phyloP scores from a whole-genome alignment of 2,888 invertebrate species.

The Gonocerus acuteangulatus region DNA sequence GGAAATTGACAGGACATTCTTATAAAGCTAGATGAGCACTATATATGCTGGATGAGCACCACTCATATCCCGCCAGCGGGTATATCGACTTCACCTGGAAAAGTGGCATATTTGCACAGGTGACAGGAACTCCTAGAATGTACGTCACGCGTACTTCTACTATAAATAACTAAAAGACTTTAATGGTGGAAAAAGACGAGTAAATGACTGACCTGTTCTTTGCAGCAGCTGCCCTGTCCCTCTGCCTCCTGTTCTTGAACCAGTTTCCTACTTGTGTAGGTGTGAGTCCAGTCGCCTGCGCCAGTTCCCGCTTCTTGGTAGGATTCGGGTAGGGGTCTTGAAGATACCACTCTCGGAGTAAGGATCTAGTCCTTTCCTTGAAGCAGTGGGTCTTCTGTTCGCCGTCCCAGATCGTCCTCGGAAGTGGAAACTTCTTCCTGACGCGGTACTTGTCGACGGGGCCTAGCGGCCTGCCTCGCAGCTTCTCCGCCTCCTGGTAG shows the following conservation, averaged over 20 bases:
- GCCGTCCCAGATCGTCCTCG: conserved; percentile 89
- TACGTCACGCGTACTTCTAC: too few species aligned
- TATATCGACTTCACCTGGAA: too few species aligned
- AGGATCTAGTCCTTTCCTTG: conserved; percentile 88
- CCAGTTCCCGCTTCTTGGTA: conserved; percentile 83
- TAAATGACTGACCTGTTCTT: conserved; percentile 80
- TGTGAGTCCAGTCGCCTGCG: conserved; percentile 81
- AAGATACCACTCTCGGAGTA: conserved; percentile 95
- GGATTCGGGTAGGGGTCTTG: conserved; percentile 96
- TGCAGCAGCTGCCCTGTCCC: conserved; percentile 85
- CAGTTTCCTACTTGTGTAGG: conserved; percentile 91
- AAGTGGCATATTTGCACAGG: too few species aligned
- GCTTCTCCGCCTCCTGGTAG: conserved; percentile 85
- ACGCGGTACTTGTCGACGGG: conserved; percentile 91
- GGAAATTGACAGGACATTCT: too few species aligned
- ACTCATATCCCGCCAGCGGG: too few species aligned
- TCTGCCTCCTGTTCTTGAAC: conserved; percentile 83
- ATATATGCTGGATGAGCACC: too few species aligned
- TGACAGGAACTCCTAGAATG: too few species aligned
- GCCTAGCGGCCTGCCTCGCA: conserved; percentile 80
- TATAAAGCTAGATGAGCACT: too few species aligned
- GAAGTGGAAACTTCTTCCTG: conserved; percentile 86
- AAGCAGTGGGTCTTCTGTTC: conserved; percentile 95
- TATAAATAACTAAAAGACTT: too few species aligned
- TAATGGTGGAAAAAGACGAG: too few species aligned